Percentiles rank a stretch among this genome's conserved stretches.
phyloP scores from a whole-genome alignment of 2,888 invertebrate genomes.

The Epicampocera succincta region DNA sequence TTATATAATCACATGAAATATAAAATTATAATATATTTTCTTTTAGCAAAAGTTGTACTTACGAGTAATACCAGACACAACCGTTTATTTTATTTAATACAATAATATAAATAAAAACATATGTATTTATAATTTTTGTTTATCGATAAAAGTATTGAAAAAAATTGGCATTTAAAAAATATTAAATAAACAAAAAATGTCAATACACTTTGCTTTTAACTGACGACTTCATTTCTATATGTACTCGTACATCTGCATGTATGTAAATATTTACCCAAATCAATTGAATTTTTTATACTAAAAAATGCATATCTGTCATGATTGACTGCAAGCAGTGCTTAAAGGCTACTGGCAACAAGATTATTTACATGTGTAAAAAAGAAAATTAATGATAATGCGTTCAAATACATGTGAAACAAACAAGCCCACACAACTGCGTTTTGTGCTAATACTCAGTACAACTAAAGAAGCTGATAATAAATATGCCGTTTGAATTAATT shows the following conservation, averaged over 20 bases:
- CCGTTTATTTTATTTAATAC: no score
- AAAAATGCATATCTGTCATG: not conserved
- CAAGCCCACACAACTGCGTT: no score
- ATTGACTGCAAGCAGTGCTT: not conserved
- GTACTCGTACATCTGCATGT: no score
- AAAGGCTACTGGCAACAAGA: not conserved
- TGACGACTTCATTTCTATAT: constrained; percentile 5
- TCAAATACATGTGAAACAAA: not conserved
- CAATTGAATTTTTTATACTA: constrained; percentile 18
- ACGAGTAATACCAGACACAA: no score
- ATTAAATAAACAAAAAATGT: constrained; percentile 2
- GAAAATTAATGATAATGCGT: not conserved
- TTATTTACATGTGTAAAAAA: not conserved
- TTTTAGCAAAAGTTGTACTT: not conserved
- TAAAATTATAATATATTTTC: constrained; percentile 15
- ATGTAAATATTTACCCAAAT: constrained; percentile 12
- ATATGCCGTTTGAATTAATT: no score
- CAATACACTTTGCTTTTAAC: constrained; percentile 8
- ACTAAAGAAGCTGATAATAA: no score
- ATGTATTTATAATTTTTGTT: not conserved
- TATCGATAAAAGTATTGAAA: not conserved
- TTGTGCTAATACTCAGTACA: no score
- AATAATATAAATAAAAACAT: no score
- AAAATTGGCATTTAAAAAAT: not conserved
- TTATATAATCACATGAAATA: constrained; percentile 5